Evolutionary conservation across 2,113 vertebrate genomes (phyloP), one percentile per base, ranked within the genome.

Genomic region (Beaufortia kweichowensis): DNA sequence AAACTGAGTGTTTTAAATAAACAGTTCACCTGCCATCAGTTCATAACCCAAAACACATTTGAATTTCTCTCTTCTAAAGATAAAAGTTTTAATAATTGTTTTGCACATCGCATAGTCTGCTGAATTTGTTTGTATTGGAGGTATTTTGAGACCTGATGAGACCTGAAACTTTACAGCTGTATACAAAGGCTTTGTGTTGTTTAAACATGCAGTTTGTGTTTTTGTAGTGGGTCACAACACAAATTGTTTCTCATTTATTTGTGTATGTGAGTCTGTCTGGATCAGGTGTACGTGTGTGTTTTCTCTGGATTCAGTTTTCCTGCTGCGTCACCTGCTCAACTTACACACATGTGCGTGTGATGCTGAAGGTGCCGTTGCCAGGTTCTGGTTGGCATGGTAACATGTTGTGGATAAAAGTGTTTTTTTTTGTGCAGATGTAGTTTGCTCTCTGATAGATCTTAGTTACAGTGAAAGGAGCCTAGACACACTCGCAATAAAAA

Each of bases 311-410:
- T n/a, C 4, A 17, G 43, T 69, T 48, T 55, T 33, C 66, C 56
- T n/a, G 78, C 71, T 39, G 53, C 28, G 35, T 79, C 73, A 68
- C 66, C 59, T 63, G 8, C 17, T 23, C 57, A 0, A 11, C 48
- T 46, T 21, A 15, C 66, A 21, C 39, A 23, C 41, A 4, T 21
- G 24, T 76, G 64, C 79, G 59, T 71, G 61, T 50, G 35, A 48
- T 62, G 67, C 63, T n/a, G n/a, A 79, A 56, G 17, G 62, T 63
- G 68, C 74, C 56, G 75, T 83, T 83, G 81, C 81, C 50, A 50
- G 69, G 74, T 63, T 53, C 65, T 26, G 39, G 81, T 83, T 33
- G 77, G 43, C 75, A 83, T 80, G 69, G 74, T 59, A 76, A 83
- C 78, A 4, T 6, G 48, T 77, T 61, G 23, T 70, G 62, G 61